Conservation (phyloP, 2,113 vertebrate species). For the Zapus hudsonius region DNA sequence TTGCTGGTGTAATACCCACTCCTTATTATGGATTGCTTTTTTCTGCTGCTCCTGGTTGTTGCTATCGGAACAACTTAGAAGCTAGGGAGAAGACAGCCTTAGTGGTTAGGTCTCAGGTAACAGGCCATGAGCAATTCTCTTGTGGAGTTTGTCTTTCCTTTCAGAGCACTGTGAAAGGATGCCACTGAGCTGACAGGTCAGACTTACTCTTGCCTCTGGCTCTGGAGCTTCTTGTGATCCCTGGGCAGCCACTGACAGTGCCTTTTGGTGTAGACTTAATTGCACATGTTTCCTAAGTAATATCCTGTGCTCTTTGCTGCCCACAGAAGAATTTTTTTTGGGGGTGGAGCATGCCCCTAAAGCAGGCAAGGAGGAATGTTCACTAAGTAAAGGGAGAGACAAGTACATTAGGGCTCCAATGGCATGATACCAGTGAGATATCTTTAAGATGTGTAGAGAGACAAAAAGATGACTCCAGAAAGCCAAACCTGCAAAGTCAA, state of each 20-base stretch:
- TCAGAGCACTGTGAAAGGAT: constrained; percentile 11
- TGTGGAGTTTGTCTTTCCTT: neutral
- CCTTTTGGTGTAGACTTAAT: neutral
- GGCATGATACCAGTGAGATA: neutral
- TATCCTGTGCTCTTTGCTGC: constrained; percentile 1
- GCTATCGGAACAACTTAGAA: neutral
- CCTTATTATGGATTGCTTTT: neutral
- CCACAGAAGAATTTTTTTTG: neutral
- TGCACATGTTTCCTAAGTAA: neutral
- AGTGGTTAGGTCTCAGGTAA: neutral
- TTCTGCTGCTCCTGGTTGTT: neutral
- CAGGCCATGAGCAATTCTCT: neutral
- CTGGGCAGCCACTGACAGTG: constrained; percentile 44
- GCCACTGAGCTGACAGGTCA: constrained; percentile 36
- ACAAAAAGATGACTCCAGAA: neutral
- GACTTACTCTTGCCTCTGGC: constrained; percentile 33
- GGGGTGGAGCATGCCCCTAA: neutral
- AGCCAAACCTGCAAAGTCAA: neutral
- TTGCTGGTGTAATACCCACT: neutral
- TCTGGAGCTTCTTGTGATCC: constrained; percentile 59
- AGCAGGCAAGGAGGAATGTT: neutral
- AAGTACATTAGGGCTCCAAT: neutral
- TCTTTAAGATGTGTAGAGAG: neutral
- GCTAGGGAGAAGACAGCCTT: neutral
- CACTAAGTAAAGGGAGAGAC: neutral